phyloP scores from a whole-genome alignment of 2,888 invertebrate genomes.

The Criorhina ranunculi region DNA sequence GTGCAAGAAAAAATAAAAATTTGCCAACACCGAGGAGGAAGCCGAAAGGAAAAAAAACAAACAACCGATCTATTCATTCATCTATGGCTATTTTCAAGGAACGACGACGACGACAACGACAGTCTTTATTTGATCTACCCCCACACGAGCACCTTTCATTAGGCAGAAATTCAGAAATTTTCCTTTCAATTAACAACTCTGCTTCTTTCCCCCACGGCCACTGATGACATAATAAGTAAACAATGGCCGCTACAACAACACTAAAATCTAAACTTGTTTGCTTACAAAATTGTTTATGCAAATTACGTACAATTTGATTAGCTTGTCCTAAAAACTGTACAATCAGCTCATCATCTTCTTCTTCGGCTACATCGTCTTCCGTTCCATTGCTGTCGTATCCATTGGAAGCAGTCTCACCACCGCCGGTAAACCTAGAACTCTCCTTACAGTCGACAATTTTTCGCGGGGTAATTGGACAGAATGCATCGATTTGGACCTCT shows the following conservation, averaged over 20 bases:
- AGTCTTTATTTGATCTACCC: slow-evolving; percentile 14
- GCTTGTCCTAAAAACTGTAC: slow-evolving; percentile 82
- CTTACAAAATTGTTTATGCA: slow-evolving; percentile 64
- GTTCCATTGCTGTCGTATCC: slow-evolving; percentile 63
- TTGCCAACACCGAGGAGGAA: slow-evolving; percentile 6
- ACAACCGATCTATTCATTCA: slow-evolving; percentile 11
- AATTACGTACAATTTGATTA: slow-evolving; percentile 82
- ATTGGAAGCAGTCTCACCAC: slow-evolving; percentile 56
- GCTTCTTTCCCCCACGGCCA: neutral
- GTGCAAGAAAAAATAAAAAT: slow-evolving; percentile 41
- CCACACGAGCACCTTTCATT: slow-evolving; percentile 50
- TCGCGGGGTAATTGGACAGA: slow-evolving; percentile 77
- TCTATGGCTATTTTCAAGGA: slow-evolving; percentile 7
- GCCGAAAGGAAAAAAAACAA: slow-evolving; percentile 35
- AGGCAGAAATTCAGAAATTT: slow-evolving; percentile 37
- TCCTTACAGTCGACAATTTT: slow-evolving; percentile 77
- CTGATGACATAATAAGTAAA: slow-evolving; percentile 57
- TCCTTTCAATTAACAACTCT: slow-evolving; percentile 42
- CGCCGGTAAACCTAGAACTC: slow-evolving; percentile 16
- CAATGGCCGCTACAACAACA: slow-evolving; percentile 25
- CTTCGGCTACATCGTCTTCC: slow-evolving; percentile 77
- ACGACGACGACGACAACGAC: too few relatives aligned
- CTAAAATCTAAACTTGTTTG: slow-evolving; percentile 32
- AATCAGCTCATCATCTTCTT: slow-evolving; percentile 81
- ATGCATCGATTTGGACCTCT: slow-evolving; percentile 56